Percentiles rank a stretch among this genome's conserved stretches.
phyloP scores from a whole-genome alignment of 2,888 invertebrate genomes.

The Lepidochitona cinerea region DNA sequence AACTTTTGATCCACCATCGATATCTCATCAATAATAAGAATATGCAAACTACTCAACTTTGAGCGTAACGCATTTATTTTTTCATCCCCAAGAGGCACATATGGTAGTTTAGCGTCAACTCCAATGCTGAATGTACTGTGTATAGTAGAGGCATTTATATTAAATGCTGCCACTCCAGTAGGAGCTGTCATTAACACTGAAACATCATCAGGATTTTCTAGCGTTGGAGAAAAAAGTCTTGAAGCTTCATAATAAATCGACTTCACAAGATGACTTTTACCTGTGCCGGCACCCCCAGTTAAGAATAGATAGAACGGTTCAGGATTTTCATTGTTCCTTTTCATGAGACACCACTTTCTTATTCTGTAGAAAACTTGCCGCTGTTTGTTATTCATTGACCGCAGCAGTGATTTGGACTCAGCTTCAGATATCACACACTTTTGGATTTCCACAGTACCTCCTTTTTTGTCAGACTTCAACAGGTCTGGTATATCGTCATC shows the following conservation, averaged over 20 bases:
- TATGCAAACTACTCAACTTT: slow-evolving; percentile 20
- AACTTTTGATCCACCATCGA: slow-evolving; percentile 56
- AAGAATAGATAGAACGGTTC: slow-evolving; percentile 19
- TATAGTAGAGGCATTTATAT: slow-evolving; percentile 12
- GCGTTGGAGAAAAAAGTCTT: slow-evolving; percentile 7
- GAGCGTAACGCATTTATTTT: not conserved
- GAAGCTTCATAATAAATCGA: slow-evolving; percentile 19
- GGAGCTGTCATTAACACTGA: slow-evolving; percentile 9
- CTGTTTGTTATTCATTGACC: slow-evolving; percentile 9
- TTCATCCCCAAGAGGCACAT: slow-evolving; percentile 13
- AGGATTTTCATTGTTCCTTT: not conserved
- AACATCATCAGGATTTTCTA: slow-evolving; percentile 9
- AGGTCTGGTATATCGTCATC: not conserved
- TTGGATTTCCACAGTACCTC: not conserved
- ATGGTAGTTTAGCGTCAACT: slow-evolving; percentile 4
- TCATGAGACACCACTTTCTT: slow-evolving; percentile 15
- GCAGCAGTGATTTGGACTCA: no score
- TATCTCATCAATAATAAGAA: slow-evolving; percentile 63
- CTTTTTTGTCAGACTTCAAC: not conserved
- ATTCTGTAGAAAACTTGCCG: slow-evolving; percentile 11
- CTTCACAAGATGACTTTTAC: slow-evolving; percentile 11
- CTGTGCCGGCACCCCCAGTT: no score
- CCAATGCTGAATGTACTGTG: slow-evolving; percentile 14
- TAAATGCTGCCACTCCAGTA: no score
- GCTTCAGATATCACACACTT: not conserved